phyloP scores from a whole-genome alignment of 30 jellyfish, hydroid and myxozoan species.

The Mastigias papua region DNA sequence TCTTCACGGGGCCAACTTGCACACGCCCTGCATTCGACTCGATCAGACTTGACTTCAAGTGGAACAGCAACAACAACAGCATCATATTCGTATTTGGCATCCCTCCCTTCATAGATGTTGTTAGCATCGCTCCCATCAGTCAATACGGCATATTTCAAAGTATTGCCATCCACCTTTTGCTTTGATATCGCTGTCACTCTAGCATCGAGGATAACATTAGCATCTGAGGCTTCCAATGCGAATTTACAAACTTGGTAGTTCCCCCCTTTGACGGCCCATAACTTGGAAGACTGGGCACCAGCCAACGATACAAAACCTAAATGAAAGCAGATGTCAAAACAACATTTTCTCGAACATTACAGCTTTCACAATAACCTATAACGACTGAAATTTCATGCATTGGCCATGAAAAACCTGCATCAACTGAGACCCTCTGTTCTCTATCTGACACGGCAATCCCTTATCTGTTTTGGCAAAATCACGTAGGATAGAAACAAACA shows the following conservation, averaged over 20 bases:
- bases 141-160: constrained; percentile 33
- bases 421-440: too few species aligned
- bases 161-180: constrained; percentile 14
- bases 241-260: constrained; percentile 75
- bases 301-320: constrained; percentile 93
- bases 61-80: constrained; percentile 94
- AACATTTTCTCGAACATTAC: not conserved
- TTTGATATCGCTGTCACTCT: constrained; percentile 42
- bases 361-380: too few species aligned
- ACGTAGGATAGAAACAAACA: too few species aligned
- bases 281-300: constrained; percentile 90
- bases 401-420: too few species aligned
- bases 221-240: constrained; percentile 48
- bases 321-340: not conserved
- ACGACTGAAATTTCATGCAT: too few species aligned
- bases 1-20: constrained; percentile 72
- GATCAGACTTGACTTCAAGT: constrained; percentile 67
- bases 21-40: constrained; percentile 71
- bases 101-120: too few species aligned
- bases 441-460: too few species aligned
- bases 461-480: too few species aligned
- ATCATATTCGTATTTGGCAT: constrained; percentile 40
- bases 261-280: constrained; percentile 88
- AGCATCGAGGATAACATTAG: constrained; percentile 53
- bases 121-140: constrained; percentile 19